phyloP scores from a whole-genome alignment of 2,888 invertebrate species.

The Andrena fulva region DNA sequence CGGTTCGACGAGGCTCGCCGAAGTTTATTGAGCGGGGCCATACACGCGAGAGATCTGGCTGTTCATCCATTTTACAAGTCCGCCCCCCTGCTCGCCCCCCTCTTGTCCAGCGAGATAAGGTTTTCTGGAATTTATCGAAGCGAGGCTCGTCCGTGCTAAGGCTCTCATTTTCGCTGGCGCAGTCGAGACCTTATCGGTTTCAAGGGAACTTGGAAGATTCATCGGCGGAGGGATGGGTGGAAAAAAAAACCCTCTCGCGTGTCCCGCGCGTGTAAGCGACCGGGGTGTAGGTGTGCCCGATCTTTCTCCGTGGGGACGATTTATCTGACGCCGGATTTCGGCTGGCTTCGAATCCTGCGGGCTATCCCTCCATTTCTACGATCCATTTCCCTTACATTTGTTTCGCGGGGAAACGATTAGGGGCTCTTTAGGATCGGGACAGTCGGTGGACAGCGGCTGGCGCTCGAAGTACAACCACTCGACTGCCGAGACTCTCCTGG shows the following conservation, averaged over 20 bases:
- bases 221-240: constrained; percentile 30
- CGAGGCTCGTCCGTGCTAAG: constrained; percentile 22
- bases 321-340: constrained; percentile 68
- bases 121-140: constrained; percentile 59
- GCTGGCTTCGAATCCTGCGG: constrained; percentile 66
- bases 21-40: constrained; percentile 42
- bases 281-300: constrained; percentile 11
- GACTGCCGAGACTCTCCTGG: too few species aligned
- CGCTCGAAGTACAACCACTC: too few species aligned
- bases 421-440: too few species aligned
- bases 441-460: too few species aligned
- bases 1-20: constrained; percentile 19
- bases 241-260: constrained; percentile 38
- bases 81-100: constrained; percentile 7
- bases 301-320: constrained; percentile 47
- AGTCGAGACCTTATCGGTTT: constrained; percentile 61
- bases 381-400: constrained; percentile 36
- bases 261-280: background rate
- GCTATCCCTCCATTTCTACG: constrained; percentile 57
- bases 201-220: constrained; percentile 57
- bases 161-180: constrained; percentile 56
- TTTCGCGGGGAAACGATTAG: constrained; percentile 14
- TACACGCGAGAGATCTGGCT: constrained; percentile 26
- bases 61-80: constrained; percentile 57
- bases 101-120: constrained; percentile 43